Conservation (phyloP, 1,140 invertebrate genomes). For the Hirudo medicinalis region DNA sequence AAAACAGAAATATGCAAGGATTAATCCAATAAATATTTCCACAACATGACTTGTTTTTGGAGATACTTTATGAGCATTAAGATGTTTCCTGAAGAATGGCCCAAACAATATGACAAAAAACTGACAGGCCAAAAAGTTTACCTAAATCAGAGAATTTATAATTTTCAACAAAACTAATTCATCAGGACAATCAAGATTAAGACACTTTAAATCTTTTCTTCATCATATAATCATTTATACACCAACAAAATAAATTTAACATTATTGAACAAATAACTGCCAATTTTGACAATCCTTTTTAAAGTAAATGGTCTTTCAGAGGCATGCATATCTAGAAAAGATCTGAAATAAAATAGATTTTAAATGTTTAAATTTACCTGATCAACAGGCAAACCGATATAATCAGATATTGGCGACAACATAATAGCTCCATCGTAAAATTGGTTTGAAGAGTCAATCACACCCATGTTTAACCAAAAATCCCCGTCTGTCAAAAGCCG, state of each 20-base stretch:
- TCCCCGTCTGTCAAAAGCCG: no score
- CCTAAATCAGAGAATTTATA: constrained; percentile 23
- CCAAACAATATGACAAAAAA: constrained; percentile 29
- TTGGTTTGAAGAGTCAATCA: no score
- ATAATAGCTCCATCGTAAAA: no score
- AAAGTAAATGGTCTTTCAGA: no score
- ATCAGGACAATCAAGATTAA: neutral
- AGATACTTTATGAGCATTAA: constrained; percentile 25
- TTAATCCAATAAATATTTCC: constrained; percentile 29
- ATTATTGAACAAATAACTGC: neutral
- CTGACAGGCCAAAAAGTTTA: constrained; percentile 36
- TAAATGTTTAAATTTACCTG: no score
- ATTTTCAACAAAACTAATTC: neutral
- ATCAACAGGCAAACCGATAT: no score
- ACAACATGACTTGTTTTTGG: constrained; percentile 27
- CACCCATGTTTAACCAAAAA: no score
- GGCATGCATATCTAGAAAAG: no score
- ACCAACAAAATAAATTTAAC: neutral
- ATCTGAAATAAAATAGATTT: no score
- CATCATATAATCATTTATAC: neutral
- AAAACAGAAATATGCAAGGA: constrained; percentile 34
- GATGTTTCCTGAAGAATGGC: constrained; percentile 28
- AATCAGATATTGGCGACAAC: no score
- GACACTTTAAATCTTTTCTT: neutral
- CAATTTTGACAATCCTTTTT: no score